Evolutionary conservation across 2,888 invertebrate species (phyloP), one percentile per base, ranked within the genome.

Genomic region (Parelbella ahira): DNA sequence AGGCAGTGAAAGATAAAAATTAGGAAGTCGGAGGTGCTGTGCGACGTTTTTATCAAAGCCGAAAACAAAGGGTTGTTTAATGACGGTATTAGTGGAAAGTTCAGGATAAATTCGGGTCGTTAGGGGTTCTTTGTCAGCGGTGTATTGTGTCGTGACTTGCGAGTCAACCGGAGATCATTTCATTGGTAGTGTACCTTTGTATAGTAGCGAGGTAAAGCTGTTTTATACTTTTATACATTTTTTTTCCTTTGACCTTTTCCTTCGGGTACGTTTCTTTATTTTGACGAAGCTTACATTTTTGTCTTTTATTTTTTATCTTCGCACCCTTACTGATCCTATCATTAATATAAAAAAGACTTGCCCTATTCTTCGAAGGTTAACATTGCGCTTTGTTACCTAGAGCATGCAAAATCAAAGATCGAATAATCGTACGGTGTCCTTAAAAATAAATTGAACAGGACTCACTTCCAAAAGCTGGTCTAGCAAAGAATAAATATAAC

Each of bases 41-140:
- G 62, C 67, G 67, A 67, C 71, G 76, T 82, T 84, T 83, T 83
- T 83, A 81, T 81, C 82, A 83, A 78, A 71, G 75, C 66, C 64
- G 66, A 74, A 81, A 81, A 83, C 82, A 84, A 83, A 82, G 81
- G 81, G 76, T 76, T 81, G 80, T 82, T 81, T 81, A 82, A 84
- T 84, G 81, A 77, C 68, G 77, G 80, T 78, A 80, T 84, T 83
- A 83, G 83, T 78, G 76, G 77, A 81, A 80, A 83, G 81, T 81
- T 82, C 76, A 70, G 77, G 78, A 83, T 84, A 80, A 83, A 84
- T 84, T 84, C 67, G 64, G 69, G 72, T 81, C 81, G 76, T 84
- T 83, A 80, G 56, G 47, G 63, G 68, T 73, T 73, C 79, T 82
- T 83, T 83, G 82, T 82, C 75, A 73, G 61, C 62, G 68, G 61